Evolutionary conservation across 2,797 vertebrate genomes (phyloP), one percentile per base, ranked within the genome.

Genomic region (Pangasius mekongensis): DNA sequence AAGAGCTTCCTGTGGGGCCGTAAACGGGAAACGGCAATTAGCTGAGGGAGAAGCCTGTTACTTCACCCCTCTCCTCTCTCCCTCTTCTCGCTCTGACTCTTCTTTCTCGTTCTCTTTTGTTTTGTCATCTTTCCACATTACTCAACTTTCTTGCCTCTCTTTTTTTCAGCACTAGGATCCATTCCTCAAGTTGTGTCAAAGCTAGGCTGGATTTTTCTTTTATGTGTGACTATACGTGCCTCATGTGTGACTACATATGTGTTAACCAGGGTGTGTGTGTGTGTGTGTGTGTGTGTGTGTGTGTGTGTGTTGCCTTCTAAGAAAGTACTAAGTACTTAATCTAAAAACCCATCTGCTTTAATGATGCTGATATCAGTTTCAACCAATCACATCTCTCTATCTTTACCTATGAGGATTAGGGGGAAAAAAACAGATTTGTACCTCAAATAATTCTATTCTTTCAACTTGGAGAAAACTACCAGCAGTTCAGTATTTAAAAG

Each of bases 1-100:
- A 93, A 89, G 80, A 83, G 90, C 92, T 96, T 95, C 95, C 95
- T 95, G 95, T 95, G 94, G 93, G 94, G 94, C 91, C 86, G 92
- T 90, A 91, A 90, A 94, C 95, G 94, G 95, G 95, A 95, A 95
- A 89, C 77, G 54, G 93, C 92, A 94, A 95, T 95, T 94, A 94
- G 85, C 88, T 39, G 67, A 80, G 86, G 85, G 81, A 87, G 87
- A 87, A 67, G 67, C 56, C 69, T 77, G 58, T 73, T 81, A 69
- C 49, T 83, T 58, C 43, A 60, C 86, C 71, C 52, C 43, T 81
- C 60, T 83, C 8, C 39, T 47, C 33, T 62, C 67, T 86, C 47
- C 58, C 22, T 49, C 60, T 88, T 78, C 49, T 62, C 69, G 77
- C 78, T 88, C 47, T 47, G 60, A 62, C 54, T 66, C 49, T 49